A percentile compares a stretch with the other conserved stretches of the same genome.
Conservation (phyloP, 2,888 invertebrate genomes). For the Mythimna albipuncta region DNA sequence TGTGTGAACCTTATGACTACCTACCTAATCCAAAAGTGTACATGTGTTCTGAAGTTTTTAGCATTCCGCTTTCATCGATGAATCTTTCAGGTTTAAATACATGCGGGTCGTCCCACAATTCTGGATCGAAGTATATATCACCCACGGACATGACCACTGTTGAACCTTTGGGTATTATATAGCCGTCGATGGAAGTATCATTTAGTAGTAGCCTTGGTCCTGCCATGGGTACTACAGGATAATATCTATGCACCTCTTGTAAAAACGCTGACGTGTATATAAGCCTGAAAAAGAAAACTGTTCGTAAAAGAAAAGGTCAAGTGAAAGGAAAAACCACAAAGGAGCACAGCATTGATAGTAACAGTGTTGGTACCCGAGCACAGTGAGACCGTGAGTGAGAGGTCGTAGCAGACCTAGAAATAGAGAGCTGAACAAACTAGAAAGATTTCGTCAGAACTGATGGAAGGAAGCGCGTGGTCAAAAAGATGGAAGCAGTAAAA, state of each 20-base stretch:
- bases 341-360: background rate
- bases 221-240: constrained; percentile 88
- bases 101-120: constrained; percentile 90
- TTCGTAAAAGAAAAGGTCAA: background rate
- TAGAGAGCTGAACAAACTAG: too few relatives aligned
- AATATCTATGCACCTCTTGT: constrained; percentile 90
- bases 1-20: background rate
- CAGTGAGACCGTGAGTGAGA: too few relatives aligned
- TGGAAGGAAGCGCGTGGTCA: too few relatives aligned
- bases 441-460: too few relatives aligned
- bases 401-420: too few relatives aligned
- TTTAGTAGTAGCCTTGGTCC: constrained; percentile 87
- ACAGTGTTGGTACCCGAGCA: too few relatives aligned
- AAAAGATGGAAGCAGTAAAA: too few relatives aligned
- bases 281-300: constrained; percentile 77
- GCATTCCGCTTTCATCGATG: constrained; percentile 88
- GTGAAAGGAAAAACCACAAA: background rate
- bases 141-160: constrained; percentile 89
- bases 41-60: constrained; percentile 89
- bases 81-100: constrained; percentile 92
- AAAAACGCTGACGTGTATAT: constrained; percentile 90
- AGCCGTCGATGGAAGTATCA: constrained; percentile 81
- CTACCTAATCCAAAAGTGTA: constrained; percentile 93
- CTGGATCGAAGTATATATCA: constrained; percentile 89
- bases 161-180: constrained; percentile 87